Base-by-base conservation (phyloP, 2,888 invertebrate genomes). In the Ctena decussata region DNA sequence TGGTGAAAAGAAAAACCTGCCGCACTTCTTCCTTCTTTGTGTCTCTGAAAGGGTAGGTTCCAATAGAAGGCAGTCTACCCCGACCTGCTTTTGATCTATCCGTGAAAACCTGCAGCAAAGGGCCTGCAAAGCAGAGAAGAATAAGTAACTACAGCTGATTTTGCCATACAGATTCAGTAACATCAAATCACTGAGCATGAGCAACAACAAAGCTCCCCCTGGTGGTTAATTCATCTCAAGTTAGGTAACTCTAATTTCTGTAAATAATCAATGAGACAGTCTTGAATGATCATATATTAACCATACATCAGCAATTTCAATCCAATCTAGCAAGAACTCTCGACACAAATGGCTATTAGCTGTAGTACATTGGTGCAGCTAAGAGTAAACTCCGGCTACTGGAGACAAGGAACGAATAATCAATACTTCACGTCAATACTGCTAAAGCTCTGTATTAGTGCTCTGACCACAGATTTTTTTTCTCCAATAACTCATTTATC, bases 1-100 rank as follows among this genome's bases (percentile, higher is more conserved):
- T 98, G 86, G 98, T 98, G 96, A 98, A 98, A 30, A 98, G 97
- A 95, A 98, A 98, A 89, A 98, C 98, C 95, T 98, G 98, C 0
- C 98, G 97, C 1, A 97, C 96, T 11, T 97, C 96, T 94, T 97
- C 97, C 92, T 97, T 97, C 92, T 97, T 97, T 12, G 94, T 93
- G 82, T 95, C 96, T 84, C 94, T 94, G 89, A 95, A 94, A 15
- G 95, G 91, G 39, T 84, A 84, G 21, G 95, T 91, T 82, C 94
- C 93, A 80, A 95, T 94, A 24, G 95, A 95, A 3, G 97, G 97
- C 73, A 97, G 97, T 86, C 97, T 96, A 87, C 97, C 97, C 82
- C 97, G 96, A 57, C 96, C 96, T n/a, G 96, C 95, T 91, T 96
- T 96, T 44, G 96, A 96, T 93, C 97, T 97, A 76, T 97, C 97